Conservation (phyloP, 2,888 invertebrate species). For the Drosophila paucipuncta region DNA sequence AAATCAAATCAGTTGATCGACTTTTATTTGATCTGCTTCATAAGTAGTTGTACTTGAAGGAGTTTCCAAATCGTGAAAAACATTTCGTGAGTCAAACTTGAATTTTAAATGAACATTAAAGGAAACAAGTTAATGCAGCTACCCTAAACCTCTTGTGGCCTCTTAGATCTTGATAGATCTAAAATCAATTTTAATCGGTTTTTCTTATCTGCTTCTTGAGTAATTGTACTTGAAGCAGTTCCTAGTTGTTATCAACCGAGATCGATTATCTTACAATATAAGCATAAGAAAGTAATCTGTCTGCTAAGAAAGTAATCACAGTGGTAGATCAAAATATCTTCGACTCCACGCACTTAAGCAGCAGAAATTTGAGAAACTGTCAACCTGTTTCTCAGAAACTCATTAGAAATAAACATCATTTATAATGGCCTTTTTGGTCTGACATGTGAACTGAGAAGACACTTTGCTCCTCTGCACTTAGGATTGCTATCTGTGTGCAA, state of each 20-base stretch:
- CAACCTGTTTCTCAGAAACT: slow-evolving; percentile 21
- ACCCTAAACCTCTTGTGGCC: too few relatives aligned
- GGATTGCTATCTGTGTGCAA: slow-evolving; percentile 36
- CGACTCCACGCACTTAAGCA: not conserved
- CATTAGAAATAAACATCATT: slow-evolving; percentile 17
- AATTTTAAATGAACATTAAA: not conserved
- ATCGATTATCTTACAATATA: not conserved
- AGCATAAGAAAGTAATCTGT: not conserved
- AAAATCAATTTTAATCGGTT: not conserved
- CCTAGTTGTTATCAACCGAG: not conserved
- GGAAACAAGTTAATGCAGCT: not conserved
- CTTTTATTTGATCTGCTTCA: not conserved
- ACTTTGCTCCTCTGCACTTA: slow-evolving; percentile 31
- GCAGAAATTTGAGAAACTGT: slow-evolving; percentile 13
- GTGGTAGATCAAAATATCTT: slow-evolving; percentile 1
- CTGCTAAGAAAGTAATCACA: not conserved
- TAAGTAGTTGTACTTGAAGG: not conserved
- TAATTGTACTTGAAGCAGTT: not conserved
- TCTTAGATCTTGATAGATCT: too few relatives aligned
- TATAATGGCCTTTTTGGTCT: slow-evolving; percentile 23
- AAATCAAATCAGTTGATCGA: not conserved
- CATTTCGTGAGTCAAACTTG: not conserved
- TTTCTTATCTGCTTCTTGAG: not conserved
- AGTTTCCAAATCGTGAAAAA: not conserved
- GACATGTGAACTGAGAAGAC: slow-evolving; percentile 44